phyloP scores from a whole-genome alignment of 1,140 invertebrate species.

The Nixonia krombeini region DNA sequence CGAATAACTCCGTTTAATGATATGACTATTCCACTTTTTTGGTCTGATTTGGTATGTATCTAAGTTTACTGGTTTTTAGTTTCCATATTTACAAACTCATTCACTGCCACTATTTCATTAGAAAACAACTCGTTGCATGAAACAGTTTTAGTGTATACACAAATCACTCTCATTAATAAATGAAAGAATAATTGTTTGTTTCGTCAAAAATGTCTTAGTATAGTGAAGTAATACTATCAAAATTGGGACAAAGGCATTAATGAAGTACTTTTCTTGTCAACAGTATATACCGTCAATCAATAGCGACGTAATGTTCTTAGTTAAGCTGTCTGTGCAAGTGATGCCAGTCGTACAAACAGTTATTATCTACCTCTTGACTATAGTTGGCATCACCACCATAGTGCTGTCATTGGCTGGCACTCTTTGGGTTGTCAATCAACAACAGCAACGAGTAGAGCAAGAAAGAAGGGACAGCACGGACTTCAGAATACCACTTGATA shows the following conservation, averaged over 20 bases:
- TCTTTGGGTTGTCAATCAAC: conserved; percentile 57
- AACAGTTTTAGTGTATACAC: no score
- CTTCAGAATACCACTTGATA: conserved; percentile 63
- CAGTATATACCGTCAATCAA: conserved; percentile 50
- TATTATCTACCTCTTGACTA: conserved; percentile 49
- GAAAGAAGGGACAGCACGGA: conserved; percentile 58
- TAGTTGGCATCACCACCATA: conserved; percentile 48
- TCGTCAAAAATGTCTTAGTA: no score
- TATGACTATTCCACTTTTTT: conserved; percentile 77
- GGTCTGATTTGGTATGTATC: conserved; percentile 77
- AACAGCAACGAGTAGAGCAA: conserved; percentile 38
- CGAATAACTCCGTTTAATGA: conserved; percentile 74
- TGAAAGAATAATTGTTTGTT: no score
- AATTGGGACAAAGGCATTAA: no score
- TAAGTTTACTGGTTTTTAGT: no score
- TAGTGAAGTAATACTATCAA: no score
- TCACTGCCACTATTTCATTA: no score
- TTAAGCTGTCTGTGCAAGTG: conserved; percentile 46
- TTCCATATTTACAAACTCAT: no score
- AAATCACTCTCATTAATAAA: no score
- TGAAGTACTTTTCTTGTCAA: background rate
- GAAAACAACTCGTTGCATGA: no score
- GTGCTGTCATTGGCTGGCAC: conserved; percentile 50
- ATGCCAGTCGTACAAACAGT: conserved; percentile 51
- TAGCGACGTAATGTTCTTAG: conserved; percentile 32